Conservation (phyloP, 1,140 invertebrate genomes). For the Cephus cinctus region DNA sequence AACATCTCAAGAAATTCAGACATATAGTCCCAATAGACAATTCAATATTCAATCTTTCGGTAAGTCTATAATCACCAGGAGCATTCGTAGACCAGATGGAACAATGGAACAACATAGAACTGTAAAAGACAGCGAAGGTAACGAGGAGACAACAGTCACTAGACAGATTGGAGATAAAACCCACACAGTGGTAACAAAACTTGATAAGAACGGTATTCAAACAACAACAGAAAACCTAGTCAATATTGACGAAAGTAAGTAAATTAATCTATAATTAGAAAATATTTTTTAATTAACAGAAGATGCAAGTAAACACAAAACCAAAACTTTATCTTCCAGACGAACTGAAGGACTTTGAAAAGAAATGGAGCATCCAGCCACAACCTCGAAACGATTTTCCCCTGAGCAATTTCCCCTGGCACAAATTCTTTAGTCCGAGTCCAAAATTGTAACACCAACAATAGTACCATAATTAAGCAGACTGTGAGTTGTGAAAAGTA, state of each 20-base stretch:
- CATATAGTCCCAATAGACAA: neutral
- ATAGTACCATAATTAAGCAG: conserved; percentile 8
- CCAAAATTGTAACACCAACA: conserved; percentile 37
- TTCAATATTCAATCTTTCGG: conserved; percentile 25
- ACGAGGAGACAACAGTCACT: conserved; percentile 53
- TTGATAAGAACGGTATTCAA: conserved; percentile 51
- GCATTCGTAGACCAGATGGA: conserved; percentile 49
- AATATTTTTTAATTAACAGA: conserved; percentile 13
- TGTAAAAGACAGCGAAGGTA: conserved; percentile 54
- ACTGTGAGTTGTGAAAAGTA: too few species aligned
- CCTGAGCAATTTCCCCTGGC: conserved; percentile 37
- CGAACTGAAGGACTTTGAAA: conserved; percentile 30
- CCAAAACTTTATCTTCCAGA: conserved; percentile 32
- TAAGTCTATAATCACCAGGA: conserved; percentile 41
- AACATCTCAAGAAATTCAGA: conserved; percentile 5
- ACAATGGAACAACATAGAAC: conserved; percentile 50
- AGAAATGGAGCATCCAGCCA: conserved; percentile 22
- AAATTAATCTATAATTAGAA: conserved; percentile 8
- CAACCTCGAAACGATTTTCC: conserved; percentile 19
- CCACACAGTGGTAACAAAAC: conserved; percentile 46
- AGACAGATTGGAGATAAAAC: conserved; percentile 51
- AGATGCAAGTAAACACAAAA: neutral
- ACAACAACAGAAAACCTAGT: conserved; percentile 50
- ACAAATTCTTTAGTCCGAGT: conserved; percentile 41
- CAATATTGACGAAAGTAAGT: conserved; percentile 52